phyloP scores from a whole-genome alignment of 2,797 vertebrate genomes.

The Notolepis coatsorum region DNA sequence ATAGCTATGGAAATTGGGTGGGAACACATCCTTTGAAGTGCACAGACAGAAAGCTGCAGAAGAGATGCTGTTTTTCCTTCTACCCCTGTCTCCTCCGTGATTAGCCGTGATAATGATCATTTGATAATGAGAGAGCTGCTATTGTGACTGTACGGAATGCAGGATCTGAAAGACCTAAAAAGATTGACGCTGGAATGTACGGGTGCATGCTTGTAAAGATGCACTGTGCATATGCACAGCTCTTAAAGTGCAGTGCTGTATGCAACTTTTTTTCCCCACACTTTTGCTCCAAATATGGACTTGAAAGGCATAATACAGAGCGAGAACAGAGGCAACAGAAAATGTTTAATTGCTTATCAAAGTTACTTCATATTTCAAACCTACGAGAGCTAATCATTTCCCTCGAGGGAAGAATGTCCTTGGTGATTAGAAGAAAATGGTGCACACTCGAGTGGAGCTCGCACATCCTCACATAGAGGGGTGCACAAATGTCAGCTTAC shows the following conservation, averaged over 20 bases:
- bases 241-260: constrained; percentile 44
- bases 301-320: constrained; percentile 76
- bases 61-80: constrained; percentile 47
- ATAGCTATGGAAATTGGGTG: constrained; percentile 69
- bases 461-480: constrained; percentile 58
- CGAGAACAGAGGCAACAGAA: constrained; percentile 72
- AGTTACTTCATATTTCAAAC: constrained; percentile 80
- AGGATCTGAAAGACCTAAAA: constrained; percentile 59
- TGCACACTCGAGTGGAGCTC: constrained; percentile 58
- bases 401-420: constrained; percentile 76
- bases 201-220: too few relatives aligned
- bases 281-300: constrained; percentile 77
- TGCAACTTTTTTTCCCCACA: constrained; percentile 40
- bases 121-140: constrained; percentile 72
- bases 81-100: constrained; percentile 42
- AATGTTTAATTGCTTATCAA: constrained; percentile 87
- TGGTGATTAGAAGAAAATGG: constrained; percentile 80
- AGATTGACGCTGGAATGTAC: constrained; percentile 61
- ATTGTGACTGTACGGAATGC: constrained; percentile 65
- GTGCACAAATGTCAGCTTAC: constrained; percentile 82
- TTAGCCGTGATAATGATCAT: constrained; percentile 73
- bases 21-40: constrained; percentile 71
- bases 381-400: constrained; percentile 81
- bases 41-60: constrained; percentile 52
- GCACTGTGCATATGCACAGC: constrained; percentile 37